phyloP scores from a whole-genome alignment of 2,888 invertebrate genomes.

The Mayetiola destructor region DNA sequence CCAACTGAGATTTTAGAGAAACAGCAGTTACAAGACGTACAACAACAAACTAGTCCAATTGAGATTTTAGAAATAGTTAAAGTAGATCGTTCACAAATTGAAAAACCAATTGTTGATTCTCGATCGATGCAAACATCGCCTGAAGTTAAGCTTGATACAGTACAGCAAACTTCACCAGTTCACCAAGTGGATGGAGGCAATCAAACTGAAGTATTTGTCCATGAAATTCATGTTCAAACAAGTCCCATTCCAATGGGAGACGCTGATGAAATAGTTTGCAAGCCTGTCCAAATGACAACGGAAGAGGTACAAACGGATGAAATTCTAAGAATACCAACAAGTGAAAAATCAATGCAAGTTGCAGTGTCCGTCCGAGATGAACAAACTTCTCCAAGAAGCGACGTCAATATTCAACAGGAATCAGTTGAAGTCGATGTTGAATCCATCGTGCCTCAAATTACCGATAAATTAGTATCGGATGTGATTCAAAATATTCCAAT shows the following conservation, averaged over 20 bases:
- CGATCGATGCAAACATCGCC: constrained; percentile 38
- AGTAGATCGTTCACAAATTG: constrained; percentile 20
- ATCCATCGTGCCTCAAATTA: constrained; percentile 31
- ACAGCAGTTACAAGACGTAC: constrained; percentile 24
- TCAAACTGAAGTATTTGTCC: constrained; percentile 29
- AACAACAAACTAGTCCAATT: constrained; percentile 43
- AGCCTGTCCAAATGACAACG: not conserved
- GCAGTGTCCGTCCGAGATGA: constrained; percentile 17
- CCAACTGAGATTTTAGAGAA: constrained; percentile 33
- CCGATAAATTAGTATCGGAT: constrained; percentile 28
- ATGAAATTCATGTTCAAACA: constrained; percentile 29
- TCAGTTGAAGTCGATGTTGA: constrained; percentile 25
- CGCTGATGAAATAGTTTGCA: not conserved
- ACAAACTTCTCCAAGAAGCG: constrained; percentile 26
- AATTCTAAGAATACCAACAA: not conserved
- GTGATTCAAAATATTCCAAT: constrained; percentile 28
- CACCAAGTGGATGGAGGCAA: constrained; percentile 26
- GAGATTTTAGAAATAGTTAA: constrained; percentile 26
- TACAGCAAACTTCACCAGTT: constrained; percentile 28
- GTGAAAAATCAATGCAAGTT: constrained; percentile 15
- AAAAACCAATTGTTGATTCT: constrained; percentile 31
- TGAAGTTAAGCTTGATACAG: constrained; percentile 24
- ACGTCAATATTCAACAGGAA: constrained; percentile 5
- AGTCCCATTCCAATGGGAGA: constrained; percentile 17
- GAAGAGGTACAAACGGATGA: constrained; percentile 30